Base-by-base conservation (phyloP, 2,113 vertebrate species). In the Ochotona curzoniae region DNA sequence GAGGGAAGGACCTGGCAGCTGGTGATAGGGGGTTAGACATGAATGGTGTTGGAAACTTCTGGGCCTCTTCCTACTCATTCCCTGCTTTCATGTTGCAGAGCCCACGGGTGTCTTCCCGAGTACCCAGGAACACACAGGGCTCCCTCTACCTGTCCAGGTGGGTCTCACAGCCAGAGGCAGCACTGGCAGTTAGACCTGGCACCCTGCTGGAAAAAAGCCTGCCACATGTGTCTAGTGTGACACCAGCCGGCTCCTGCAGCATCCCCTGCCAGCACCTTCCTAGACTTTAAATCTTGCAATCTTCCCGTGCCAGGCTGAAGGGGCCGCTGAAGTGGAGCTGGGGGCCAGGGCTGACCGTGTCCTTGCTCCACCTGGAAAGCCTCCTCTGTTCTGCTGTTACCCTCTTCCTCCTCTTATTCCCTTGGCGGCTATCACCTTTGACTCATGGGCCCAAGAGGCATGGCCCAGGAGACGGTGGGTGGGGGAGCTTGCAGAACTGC, bases 91-190 rank as follows among this genome's bases (percentile, higher is more conserved):
- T 67, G 92, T 97, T 97, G 83, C 95, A 97, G 96, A 93, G 38
- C 47, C 94, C 71, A 15, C 60, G 0, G 0, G 60, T 20, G 66
- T 26, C 21, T 54, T 84, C 8, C 66, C 5, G 0, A 78, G 70
- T 75, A 63, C 95, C 83, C 94, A 97, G 89, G 93, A 97, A 20
- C 51, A 2, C 2, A 51, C 49, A 8, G 87, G 51, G 10, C 49
- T 94, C 57, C 74, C 97, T 30, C 15, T 32, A 1, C 97, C 97
- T 3, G 15, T 96, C 87, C 98, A 98, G 98, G 98, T 99, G 97
- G 61, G 8, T 44, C 74, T 74, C 0, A 8, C 38, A 20, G 26
- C 57, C 64, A 88, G 78, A 60, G 69, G 60, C 74, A 73, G 0
- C 60, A 28, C 20, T 25, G 11, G n/a, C 28, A 35, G 3, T 47